These are phyloP conservation scores for Crambe crambe DNA, from an alignment of 37 sponge, comb jelly and placozoan species.

Conservation along the genomic window DNA sequence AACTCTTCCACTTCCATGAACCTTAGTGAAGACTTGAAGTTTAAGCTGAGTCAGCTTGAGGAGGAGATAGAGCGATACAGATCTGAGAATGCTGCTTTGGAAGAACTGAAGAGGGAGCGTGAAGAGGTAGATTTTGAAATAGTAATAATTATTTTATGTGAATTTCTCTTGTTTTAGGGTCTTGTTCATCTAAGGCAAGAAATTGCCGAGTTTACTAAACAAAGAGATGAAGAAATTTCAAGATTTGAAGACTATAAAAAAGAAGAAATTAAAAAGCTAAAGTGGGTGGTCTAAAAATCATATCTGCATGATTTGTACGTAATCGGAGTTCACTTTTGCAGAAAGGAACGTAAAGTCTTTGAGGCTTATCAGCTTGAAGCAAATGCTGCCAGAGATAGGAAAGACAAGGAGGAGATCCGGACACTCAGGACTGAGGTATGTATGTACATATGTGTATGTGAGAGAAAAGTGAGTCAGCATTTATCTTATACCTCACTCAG, in stretches of 20 bases:
- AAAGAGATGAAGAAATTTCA: constrained; percentile 61
- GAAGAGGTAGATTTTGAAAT: constrained; percentile 64
- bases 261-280: constrained; percentile 81
- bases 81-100: constrained; percentile 61
- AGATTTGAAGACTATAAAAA: constrained; percentile 74
- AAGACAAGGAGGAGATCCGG: constrained; percentile 70
- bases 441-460: not conserved
- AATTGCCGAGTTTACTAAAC: constrained; percentile 63
- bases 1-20: not conserved
- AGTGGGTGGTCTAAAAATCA: constrained; percentile 21
- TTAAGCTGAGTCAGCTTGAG: constrained; percentile 75
- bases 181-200: constrained; percentile 52
- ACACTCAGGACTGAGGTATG: constrained; percentile 61
- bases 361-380: constrained; percentile 61
- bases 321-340: constrained; percentile 1
- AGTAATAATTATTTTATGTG: not conserved
- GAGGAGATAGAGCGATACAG: constrained; percentile 68
- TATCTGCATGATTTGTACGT: not conserved
- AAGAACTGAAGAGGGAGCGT: constrained; percentile 59
- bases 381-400: constrained; percentile 50
- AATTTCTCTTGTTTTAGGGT: not conserved
- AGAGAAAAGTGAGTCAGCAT: not conserved
- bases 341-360: constrained; percentile 79
- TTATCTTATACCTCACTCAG: constrained; percentile 9
- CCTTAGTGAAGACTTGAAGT: constrained; percentile 41